phyloP scores from a whole-genome alignment of 2,113 vertebrate genomes.

The Eudyptes chrysolophus region DNA sequence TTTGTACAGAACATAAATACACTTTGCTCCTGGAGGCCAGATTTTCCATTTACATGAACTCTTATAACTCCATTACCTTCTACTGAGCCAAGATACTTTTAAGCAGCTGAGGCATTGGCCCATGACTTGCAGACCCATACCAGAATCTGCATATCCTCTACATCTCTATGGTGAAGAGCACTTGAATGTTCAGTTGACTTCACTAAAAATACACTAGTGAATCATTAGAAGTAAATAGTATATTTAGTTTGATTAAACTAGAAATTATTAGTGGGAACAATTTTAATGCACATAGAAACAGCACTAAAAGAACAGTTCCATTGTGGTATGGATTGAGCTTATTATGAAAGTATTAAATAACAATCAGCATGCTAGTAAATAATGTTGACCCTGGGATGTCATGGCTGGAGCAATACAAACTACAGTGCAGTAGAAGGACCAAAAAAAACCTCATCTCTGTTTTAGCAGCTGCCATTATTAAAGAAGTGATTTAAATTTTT shows the following conservation, averaged over 20 bases:
- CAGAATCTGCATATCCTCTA: background rate
- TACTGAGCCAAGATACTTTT: background rate
- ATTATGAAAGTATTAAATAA: background rate
- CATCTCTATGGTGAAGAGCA: background rate
- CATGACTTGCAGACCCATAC: background rate
- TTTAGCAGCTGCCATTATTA: background rate
- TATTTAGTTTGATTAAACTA: background rate
- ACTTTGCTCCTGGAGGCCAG: background rate
- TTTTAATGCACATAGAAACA: background rate
- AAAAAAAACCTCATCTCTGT: background rate
- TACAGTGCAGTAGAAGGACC: background rate
- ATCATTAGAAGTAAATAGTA: background rate
- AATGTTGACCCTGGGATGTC: background rate
- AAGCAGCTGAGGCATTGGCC: background rate
- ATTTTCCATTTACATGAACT: constrained; percentile 16
- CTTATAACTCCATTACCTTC: background rate
- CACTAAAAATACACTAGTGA: background rate
- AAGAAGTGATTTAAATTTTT: background rate
- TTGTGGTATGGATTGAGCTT: background rate
- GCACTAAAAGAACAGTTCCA: background rate
- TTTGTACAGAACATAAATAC: constrained; percentile 7
- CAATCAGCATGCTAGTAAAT: background rate
- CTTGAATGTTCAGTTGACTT: background rate
- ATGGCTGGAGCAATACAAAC: background rate
- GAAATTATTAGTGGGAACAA: background rate